Base-by-base conservation (phyloP, 2,797 vertebrate species). In the Hydrophis major region DNA sequence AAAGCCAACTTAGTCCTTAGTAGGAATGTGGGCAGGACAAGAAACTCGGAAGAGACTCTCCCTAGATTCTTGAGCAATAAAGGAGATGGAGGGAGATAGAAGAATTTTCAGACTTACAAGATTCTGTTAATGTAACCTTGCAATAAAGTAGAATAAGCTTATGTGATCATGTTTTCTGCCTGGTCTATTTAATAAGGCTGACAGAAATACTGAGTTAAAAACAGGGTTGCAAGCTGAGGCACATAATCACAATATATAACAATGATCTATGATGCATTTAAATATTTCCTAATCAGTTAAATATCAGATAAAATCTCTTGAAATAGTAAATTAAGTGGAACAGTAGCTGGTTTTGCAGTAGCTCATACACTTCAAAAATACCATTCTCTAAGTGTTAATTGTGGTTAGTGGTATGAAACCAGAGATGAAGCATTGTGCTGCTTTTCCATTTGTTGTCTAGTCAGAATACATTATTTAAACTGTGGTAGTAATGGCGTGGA, bases 371-470 rank as follows among this genome's bases (percentile, higher is more conserved):
- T 94, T 92, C 93, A 93, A 93, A 94, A 37, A 7, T 91, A 69
- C 20, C 89, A 66, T 93, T 89, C n/a, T 91, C 18, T 61, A 56
- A 6, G n/a, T 92, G 93, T 61, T 53, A 95, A 74, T 92, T 95
- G 86, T 53, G 16, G 60, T 91, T 93, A 22, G 55, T 93, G 88
- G 60, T 90, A 78, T 4, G 0, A 78, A 93, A 94, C 93, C 83
- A 93, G 87, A 96, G 90, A 95, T 6, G 86, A 88, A 86, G 1
- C 32, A 88, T 59, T 86, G 56, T 56, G 69, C 32, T 89, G 69
- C 93, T 94, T 92, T 88, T 18, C n/a, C 93, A 95, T 90, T 74
- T 74, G 2, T 89, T 94, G 91, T 94, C 92, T 93, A 95, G 93
- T 83, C 53, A 89, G 91, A 92, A 56, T 94, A 91, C 91, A 95